Evolutionary conservation across 1,140 invertebrate species (phyloP).

Genomic region (Lordiphosa stackelbergi): DNA sequence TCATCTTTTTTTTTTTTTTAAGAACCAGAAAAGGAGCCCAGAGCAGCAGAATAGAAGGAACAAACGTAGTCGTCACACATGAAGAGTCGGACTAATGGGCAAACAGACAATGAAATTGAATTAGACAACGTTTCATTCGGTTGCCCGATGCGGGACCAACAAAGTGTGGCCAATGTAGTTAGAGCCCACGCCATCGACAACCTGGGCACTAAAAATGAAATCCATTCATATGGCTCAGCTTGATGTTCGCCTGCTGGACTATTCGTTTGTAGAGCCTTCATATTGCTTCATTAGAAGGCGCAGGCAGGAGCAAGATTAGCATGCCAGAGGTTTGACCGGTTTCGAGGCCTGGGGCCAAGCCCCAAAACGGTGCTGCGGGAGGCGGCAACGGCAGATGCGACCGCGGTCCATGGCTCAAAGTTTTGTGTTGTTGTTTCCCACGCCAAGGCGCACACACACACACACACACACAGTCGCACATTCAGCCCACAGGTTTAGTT

Average conservation of each 20-base stretch:
- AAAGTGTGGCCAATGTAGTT: conserved; percentile 30
- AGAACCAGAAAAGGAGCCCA: conserved; percentile 10
- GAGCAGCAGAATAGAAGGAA: conserved; percentile 2
- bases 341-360: conserved; percentile 37
- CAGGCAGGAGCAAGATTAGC: conserved; percentile 47
- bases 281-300: conserved; percentile 62
- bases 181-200: conserved; percentile 8
- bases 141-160: conserved; percentile 9
- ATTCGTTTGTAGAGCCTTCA: conserved; percentile 19
- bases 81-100: conserved; percentile 41
- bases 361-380: conserved; percentile 31
- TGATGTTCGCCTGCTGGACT: conserved; percentile 7
- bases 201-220: conserved; percentile 12
- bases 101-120: conserved; percentile 69
- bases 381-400: conserved; percentile 29
- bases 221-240: conserved; percentile 34
- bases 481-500: conserved; percentile 62
- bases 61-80: conserved; percentile 40
- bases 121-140: conserved; percentile 44
- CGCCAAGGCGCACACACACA: conserved; percentile 45
- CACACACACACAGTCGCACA: conserved; percentile 22
- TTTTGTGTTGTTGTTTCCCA: conserved; percentile 64
- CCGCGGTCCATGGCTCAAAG: conserved; percentile 17
- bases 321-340: conserved; percentile 51
- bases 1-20: conserved; percentile 15